A percentile compares a stretch with the other conserved stretches of the same genome.
phyloP scores from a whole-genome alignment of 2,113 vertebrate species.

The Maccullochella peelii region DNA sequence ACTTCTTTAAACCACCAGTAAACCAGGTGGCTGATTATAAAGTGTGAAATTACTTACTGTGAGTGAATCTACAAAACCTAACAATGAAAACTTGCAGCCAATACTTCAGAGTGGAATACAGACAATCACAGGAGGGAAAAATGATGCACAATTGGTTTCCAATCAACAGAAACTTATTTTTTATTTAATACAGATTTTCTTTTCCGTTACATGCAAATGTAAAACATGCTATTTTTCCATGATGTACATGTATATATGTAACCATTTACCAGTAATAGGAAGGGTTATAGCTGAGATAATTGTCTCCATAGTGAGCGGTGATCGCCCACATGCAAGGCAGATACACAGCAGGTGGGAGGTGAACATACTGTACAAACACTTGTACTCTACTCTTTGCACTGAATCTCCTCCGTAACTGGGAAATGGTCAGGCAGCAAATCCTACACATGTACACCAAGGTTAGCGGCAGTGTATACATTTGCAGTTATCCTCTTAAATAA shows the following conservation, averaged over 20 bases:
- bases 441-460: neutral
- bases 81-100: neutral
- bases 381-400: constrained; percentile 37
- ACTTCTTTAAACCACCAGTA: neutral
- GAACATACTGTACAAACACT: constrained; percentile 68
- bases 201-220: constrained; percentile 4
- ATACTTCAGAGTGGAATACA: neutral
- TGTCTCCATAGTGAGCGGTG: constrained; percentile 71
- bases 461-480: neutral
- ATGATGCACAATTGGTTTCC: neutral
- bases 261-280: constrained; percentile 51
- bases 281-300: constrained; percentile 71
- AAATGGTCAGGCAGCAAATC: constrained; percentile 27
- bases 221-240: constrained; percentile 31
- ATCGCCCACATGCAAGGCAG: constrained; percentile 72
- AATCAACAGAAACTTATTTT: neutral
- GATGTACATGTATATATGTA: constrained; percentile 14
- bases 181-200: neutral
- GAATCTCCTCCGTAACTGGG: constrained; percentile 36
- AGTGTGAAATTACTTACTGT: neutral
- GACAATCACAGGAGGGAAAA: neutral
- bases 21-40: constrained; percentile 19
- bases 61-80: neutral
- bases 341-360: constrained; percentile 78
- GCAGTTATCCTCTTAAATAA: neutral